Evolutionary conservation across 2,797 vertebrate genomes (phyloP).

Genomic region (Lutjanus campechanus): DNA sequence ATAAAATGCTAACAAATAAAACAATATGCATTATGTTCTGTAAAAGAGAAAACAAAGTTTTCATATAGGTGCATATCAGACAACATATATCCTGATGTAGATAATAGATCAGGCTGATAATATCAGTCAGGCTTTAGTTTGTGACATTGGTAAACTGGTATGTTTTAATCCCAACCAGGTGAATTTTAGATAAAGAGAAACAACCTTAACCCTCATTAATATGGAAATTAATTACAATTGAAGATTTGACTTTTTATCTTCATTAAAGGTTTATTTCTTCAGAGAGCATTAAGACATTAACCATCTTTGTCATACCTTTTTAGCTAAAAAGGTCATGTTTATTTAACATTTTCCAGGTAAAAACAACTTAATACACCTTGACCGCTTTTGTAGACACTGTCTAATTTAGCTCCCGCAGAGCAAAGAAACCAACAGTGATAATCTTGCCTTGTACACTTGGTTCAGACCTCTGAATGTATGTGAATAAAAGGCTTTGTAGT

Average conservation of each 20-base stretch:
- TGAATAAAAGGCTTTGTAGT: constrained; percentile 16
- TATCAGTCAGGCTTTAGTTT: too few relatives aligned
- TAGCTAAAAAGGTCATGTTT: constrained; percentile 36
- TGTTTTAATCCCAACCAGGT: not conserved
- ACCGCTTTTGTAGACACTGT: constrained; percentile 3
- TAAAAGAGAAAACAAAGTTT: too few relatives aligned
- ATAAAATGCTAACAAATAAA: too few relatives aligned
- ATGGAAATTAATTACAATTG: constrained; percentile 11
- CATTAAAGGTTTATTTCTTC: not conserved
- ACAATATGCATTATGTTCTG: too few relatives aligned
- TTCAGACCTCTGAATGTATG: not conserved
- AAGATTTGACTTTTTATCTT: not conserved
- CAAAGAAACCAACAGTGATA: not conserved
- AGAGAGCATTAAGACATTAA: not conserved
- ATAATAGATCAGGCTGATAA: too few relatives aligned
- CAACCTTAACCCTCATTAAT: not conserved
- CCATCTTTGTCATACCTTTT: not conserved
- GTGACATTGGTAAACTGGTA: not conserved
- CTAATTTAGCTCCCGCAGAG: constrained; percentile 25
- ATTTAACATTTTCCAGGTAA: constrained; percentile 39
- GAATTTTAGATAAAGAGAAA: not conserved
- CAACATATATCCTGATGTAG: too few relatives aligned
- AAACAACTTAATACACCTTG: constrained; percentile 18
- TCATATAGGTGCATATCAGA: too few relatives aligned
- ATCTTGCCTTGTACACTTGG: not conserved